phyloP scores from a whole-genome alignment of 2,888 invertebrate genomes.

The Eueremaeus valkanovi region DNA sequence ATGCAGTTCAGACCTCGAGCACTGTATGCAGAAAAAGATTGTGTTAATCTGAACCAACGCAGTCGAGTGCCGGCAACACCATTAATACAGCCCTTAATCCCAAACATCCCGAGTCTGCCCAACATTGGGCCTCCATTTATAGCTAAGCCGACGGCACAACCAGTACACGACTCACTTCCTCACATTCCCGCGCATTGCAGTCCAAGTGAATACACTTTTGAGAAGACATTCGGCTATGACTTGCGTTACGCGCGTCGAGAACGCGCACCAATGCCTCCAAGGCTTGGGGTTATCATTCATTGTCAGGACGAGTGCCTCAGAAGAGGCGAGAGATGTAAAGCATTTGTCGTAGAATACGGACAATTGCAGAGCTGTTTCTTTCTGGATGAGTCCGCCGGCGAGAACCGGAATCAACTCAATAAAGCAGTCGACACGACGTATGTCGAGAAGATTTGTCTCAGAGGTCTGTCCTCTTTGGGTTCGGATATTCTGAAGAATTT shows the following conservation, averaged over 20 bases:
- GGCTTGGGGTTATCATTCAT: slow-evolving; percentile 46
- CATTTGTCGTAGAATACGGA: slow-evolving; percentile 47
- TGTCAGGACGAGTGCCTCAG: slow-evolving; percentile 47
- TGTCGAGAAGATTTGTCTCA: slow-evolving; percentile 48
- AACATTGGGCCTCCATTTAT: slow-evolving; percentile 33
- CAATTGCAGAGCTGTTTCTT: slow-evolving; percentile 52
- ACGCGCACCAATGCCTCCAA: slow-evolving; percentile 44
- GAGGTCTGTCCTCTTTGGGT: slow-evolving; percentile 41
- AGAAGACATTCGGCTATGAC: slow-evolving; percentile 47
- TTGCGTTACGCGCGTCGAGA: slow-evolving; percentile 46
- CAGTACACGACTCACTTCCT: background rate
- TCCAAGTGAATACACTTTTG: slow-evolving; percentile 46
- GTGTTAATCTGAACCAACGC: slow-evolving; percentile 33
- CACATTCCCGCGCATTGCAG: slow-evolving; percentile 42
- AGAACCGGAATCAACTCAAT: slow-evolving; percentile 49
- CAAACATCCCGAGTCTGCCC: background rate
- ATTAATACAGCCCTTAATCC: slow-evolving; percentile 6
- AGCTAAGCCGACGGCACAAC: background rate
- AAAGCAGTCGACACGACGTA: slow-evolving; percentile 45
- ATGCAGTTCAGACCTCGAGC: slow-evolving; percentile 60
- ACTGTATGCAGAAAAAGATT: slow-evolving; percentile 68
- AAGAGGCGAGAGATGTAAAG: slow-evolving; percentile 46
- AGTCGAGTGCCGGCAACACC: slow-evolving; percentile 37
- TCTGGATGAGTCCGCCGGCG: slow-evolving; percentile 52
- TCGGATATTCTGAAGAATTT: background rate